Conservation (phyloP, 1,140 invertebrate species). For the Oreohelix idahoensis region DNA sequence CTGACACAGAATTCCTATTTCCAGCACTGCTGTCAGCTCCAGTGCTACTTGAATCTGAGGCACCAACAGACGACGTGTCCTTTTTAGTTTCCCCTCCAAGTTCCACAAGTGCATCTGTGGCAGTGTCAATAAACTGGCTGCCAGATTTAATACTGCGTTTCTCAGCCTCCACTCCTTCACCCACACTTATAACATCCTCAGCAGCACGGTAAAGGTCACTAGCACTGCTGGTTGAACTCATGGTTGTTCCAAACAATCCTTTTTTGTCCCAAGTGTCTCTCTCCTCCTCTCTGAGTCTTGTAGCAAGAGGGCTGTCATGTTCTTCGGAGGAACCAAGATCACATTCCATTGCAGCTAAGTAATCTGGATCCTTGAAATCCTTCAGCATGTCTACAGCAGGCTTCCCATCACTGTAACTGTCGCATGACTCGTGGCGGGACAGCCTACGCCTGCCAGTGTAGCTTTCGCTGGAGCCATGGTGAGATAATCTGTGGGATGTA, state of each 20-base stretch:
- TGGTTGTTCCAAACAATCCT: slow-evolving; percentile 43
- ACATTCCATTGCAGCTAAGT: slow-evolving; percentile 55
- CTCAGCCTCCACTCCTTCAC: slow-evolving; percentile 42
- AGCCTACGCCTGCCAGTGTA: slow-evolving; percentile 45
- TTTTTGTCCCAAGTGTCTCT: slow-evolving; percentile 37
- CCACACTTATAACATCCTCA: slow-evolving; percentile 23
- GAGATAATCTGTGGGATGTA: slow-evolving; percentile 30
- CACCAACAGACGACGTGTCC: slow-evolving; percentile 13
- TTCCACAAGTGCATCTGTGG: slow-evolving; percentile 54
- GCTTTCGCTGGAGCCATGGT: slow-evolving; percentile 18
- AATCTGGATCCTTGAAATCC: slow-evolving; percentile 67
- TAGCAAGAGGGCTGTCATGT: slow-evolving; percentile 52
- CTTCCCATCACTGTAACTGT: slow-evolving; percentile 59
- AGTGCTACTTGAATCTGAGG: not conserved
- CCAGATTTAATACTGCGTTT: slow-evolving; percentile 50
- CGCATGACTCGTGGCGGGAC: slow-evolving; percentile 52
- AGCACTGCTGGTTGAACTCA: slow-evolving; percentile 61
- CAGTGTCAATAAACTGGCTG: slow-evolving; percentile 52
- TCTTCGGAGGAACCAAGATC: slow-evolving; percentile 68
- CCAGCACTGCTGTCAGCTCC: not conserved
- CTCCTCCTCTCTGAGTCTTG: slow-evolving; percentile 42
- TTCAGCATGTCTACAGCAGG: slow-evolving; percentile 56
- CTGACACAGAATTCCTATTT: slow-evolving; percentile 14
- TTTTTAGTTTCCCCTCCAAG: slow-evolving; percentile 46
- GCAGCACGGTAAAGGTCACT: slow-evolving; percentile 55